These are phyloP conservation scores for Hesperia comma DNA, from an alignment of 2,888 invertebrate species.

Conservation along the genomic window DNA sequence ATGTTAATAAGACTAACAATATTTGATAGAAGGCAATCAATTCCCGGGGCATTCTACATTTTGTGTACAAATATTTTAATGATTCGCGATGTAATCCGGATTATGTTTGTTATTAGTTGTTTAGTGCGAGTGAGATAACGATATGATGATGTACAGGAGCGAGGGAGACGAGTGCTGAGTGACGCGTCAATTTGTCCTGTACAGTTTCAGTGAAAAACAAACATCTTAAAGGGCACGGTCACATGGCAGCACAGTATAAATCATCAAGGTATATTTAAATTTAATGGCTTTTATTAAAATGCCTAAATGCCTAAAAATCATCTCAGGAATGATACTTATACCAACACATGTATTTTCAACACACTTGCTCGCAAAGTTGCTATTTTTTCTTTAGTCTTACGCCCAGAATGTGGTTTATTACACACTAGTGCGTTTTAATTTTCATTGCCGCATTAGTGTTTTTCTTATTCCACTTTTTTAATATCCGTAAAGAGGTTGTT, in stretches of 20 bases:
- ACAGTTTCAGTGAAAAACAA: slow-evolving; percentile 57
- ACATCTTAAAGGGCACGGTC: slow-evolving; percentile 52
- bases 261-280: background rate
- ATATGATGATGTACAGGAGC: slow-evolving; percentile 30
- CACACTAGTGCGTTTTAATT: too few relatives aligned
- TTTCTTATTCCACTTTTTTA: too few relatives aligned
- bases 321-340: too few relatives aligned
- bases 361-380: too few relatives aligned
- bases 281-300: background rate
- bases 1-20: slow-evolving; percentile 23
- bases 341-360: too few relatives aligned
- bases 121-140: slow-evolving; percentile 53
- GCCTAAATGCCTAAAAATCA: background rate
- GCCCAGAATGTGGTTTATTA: too few relatives aligned
- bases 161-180: slow-evolving; percentile 51
- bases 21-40: slow-evolving; percentile 40
- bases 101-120: slow-evolving; percentile 59
- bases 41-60: slow-evolving; percentile 39
- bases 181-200: slow-evolving; percentile 63
- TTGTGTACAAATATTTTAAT: slow-evolving; percentile 26
- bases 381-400: too few relatives aligned
- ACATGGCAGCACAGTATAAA: slow-evolving; percentile 25
- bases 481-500: too few relatives aligned
- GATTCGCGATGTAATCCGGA: slow-evolving; percentile 46
- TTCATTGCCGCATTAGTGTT: too few relatives aligned